Percentiles rank a stretch among this genome's conserved stretches.
These are phyloP conservation scores for Sisyra nigra DNA, from an alignment of 2,888 invertebrate species.

Conservation along the genomic window DNA sequence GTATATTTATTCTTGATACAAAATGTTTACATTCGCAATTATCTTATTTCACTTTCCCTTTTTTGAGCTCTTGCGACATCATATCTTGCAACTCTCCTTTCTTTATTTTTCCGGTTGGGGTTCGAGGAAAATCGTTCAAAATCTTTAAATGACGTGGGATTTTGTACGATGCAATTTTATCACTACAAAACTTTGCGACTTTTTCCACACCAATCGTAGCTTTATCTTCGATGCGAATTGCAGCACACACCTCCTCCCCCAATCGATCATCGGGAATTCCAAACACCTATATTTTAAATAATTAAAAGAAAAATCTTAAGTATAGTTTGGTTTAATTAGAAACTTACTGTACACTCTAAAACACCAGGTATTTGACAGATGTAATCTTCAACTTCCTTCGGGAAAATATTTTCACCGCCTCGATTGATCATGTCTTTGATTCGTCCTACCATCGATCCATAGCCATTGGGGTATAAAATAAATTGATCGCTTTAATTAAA, in stretches of 20 bases:
- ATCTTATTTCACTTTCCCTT: too few relatives aligned
- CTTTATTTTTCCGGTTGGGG: conserved; percentile 70
- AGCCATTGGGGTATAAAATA: conserved; percentile 47
- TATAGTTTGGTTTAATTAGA: background rate
- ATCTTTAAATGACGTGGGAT: conserved; percentile 57
- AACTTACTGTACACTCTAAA: conserved; percentile 49
- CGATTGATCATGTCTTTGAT: conserved; percentile 64
- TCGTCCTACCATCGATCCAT: conserved; percentile 53
- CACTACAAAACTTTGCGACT: conserved; percentile 43
- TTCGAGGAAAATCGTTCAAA: conserved; percentile 59
- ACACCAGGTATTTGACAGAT: conserved; percentile 58
- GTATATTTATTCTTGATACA: too few relatives aligned
- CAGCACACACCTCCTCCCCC: conserved; percentile 64
- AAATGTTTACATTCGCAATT: too few relatives aligned
- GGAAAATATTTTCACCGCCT: conserved; percentile 73
- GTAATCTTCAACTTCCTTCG: conserved; percentile 65
- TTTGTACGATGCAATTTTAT: conserved; percentile 63
- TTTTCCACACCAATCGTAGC: conserved; percentile 36
- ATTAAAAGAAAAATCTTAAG: background rate
- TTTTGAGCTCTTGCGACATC: too few relatives aligned
- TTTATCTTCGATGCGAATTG: conserved; percentile 39
- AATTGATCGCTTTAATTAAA: conserved; percentile 45
- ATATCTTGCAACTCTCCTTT: conserved; percentile 43
- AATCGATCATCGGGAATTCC: conserved; percentile 60
- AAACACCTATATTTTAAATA: conserved; percentile 33